Evolutionary conservation across 2,113 vertebrate species (phyloP).

Genomic region (Perca fluviatilis): DNA sequence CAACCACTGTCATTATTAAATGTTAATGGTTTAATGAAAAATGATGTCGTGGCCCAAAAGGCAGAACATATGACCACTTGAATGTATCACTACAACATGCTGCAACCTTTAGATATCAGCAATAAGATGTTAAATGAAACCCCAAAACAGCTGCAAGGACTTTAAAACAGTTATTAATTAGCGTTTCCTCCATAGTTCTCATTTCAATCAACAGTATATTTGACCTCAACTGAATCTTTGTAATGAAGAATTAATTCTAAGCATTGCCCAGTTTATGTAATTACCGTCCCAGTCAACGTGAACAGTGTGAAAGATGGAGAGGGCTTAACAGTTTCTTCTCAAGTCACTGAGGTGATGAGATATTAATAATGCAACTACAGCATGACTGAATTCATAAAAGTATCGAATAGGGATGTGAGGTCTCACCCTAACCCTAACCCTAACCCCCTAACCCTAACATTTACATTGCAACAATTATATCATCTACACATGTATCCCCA

Average conservation of each 20-base stretch:
- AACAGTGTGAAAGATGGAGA: not conserved
- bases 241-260: not conserved
- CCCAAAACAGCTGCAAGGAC: not conserved
- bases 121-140: not conserved
- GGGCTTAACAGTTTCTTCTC: conserved; percentile 1
- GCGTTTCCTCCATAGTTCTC: not conserved
- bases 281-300: not conserved
- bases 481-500: conserved; percentile 7
- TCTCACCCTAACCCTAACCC: no score
- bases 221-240: not conserved
- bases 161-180: conserved; percentile 1
- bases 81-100: not conserved
- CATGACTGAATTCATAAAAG: conserved; percentile 28
- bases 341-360: conserved; percentile 14
- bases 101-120: not conserved
- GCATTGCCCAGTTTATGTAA: not conserved
- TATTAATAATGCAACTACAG: conserved; percentile 1
- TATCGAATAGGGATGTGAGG: no score
- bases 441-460: no score
- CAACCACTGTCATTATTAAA: conserved; percentile 38
- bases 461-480: conserved; percentile 26
- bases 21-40: conserved; percentile 35
- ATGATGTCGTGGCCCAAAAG: not conserved
- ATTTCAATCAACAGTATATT: not conserved
- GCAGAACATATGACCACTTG: not conserved